A percentile compares a stretch with the other conserved stretches of the same genome.
Conservation (phyloP, 2,797 vertebrate genomes). For the Numenius phaeopus region DNA sequence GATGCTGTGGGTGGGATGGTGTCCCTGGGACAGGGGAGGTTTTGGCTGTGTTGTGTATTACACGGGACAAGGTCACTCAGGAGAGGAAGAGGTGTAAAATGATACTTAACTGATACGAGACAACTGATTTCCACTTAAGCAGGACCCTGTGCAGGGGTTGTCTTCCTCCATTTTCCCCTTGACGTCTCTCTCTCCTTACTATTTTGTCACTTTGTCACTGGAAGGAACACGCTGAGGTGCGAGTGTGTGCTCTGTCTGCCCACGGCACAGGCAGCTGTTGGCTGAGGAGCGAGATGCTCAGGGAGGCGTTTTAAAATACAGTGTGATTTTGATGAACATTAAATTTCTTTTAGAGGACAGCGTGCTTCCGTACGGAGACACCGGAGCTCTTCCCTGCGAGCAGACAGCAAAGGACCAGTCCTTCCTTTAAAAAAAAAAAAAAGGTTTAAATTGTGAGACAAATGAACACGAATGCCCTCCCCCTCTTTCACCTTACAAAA, state of each 20-base stretch:
- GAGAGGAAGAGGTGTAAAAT: not conserved
- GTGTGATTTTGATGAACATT: not conserved
- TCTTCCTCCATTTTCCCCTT: not conserved
- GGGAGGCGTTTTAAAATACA: not conserved
- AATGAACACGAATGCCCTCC: not conserved
- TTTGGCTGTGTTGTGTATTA: not conserved
- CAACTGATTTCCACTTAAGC: not conserved
- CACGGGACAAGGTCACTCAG: not conserved
- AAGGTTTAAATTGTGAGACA: not conserved
- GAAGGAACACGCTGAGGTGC: not conserved
- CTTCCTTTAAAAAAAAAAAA: not conserved
- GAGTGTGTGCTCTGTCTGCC: not conserved
- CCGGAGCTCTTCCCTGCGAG: not conserved
- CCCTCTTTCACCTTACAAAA: not conserved
- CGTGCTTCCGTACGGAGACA: not conserved
- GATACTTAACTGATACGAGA: not conserved
- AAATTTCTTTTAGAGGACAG: not conserved
- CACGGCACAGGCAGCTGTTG: not conserved
- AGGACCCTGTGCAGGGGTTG: not conserved
- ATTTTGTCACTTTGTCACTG: not conserved
- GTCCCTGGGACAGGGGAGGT: not conserved
- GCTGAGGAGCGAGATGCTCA: not conserved
- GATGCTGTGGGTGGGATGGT: not conserved
- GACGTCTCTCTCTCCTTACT: not conserved
- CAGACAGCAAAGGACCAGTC: not conserved